phyloP scores from a whole-genome alignment of 2,113 vertebrate genomes.

The Leucopsar rothschildi region DNA sequence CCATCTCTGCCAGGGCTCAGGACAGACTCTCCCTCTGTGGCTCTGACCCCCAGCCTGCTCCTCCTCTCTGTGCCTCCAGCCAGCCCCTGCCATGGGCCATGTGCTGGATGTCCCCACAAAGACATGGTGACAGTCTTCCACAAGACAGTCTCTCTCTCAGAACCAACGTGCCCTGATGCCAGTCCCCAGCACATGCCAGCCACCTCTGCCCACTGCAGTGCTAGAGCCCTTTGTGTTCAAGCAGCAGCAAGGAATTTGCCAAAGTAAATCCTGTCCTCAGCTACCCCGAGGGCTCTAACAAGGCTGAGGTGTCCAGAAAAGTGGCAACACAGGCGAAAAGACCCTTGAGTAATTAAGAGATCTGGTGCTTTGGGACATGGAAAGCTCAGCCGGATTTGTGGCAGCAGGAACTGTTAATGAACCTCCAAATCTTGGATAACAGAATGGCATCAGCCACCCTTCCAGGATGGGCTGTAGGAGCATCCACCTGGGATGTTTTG shows the following conservation, averaged over 20 bases:
- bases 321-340: neutral
- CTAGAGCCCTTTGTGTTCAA: rapidly evolving
- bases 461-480: rapidly evolving
- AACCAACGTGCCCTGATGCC: rapidly evolving
- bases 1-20: neutral
- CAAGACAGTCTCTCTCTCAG: rapidly evolving
- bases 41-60: neutral
- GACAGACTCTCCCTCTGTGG: rapidly evolving
- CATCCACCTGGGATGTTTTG: rapidly evolving
- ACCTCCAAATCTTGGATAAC: neutral
- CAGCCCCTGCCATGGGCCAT: too few relatives aligned
- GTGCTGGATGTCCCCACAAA: neutral
- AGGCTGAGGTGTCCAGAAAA: neutral
- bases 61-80: neutral
- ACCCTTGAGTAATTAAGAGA: neutral
- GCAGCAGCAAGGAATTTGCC: neutral
- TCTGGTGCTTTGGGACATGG: neutral
- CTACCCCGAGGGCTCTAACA: neutral
- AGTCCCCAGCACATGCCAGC: rapidly evolving
- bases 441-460: too few relatives aligned
- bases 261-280: neutral
- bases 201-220: neutral
- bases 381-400: neutral
- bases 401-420: neutral
- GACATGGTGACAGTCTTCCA: neutral